Evolutionary conservation across 2,113 vertebrate genomes (phyloP).

Genomic region (Montifringilla adamsi): DNA sequence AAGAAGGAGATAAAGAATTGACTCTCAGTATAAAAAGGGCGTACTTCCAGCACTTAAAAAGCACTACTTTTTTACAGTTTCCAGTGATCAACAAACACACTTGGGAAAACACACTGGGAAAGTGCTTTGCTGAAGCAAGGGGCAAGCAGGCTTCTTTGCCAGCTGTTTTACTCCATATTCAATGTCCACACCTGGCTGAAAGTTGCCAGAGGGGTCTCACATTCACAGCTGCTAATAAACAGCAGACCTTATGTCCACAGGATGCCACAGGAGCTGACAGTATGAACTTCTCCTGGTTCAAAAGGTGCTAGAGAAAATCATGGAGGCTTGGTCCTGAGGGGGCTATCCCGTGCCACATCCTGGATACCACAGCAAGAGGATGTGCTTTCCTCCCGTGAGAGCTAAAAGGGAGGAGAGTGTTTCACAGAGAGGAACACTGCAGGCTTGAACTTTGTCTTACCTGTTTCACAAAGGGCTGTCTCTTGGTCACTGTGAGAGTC

Average conservation of each 20-base stretch:
- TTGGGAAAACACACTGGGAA: not conserved
- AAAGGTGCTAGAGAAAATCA: not conserved
- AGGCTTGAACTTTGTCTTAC: not conserved
- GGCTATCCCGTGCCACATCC: not conserved
- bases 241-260: not conserved
- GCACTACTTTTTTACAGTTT: not conserved
- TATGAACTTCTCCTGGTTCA: not conserved
- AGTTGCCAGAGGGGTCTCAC: not conserved
- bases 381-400: rapidly evolving
- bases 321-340: not conserved
- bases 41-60: not conserved
- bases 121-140: not conserved
- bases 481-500: not conserved
- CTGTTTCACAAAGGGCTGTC: not conserved
- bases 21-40: not conserved
- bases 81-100: not conserved
- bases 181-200: not conserved
- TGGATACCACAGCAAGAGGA: not conserved
- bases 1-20: not conserved
- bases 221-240: not conserved
- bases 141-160: not conserved
- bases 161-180: not conserved
- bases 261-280: not conserved
- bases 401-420: not conserved
- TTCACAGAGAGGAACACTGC: not conserved